Conservation (phyloP, 2,888 invertebrate genomes). For the Leucozona laternaria region DNA sequence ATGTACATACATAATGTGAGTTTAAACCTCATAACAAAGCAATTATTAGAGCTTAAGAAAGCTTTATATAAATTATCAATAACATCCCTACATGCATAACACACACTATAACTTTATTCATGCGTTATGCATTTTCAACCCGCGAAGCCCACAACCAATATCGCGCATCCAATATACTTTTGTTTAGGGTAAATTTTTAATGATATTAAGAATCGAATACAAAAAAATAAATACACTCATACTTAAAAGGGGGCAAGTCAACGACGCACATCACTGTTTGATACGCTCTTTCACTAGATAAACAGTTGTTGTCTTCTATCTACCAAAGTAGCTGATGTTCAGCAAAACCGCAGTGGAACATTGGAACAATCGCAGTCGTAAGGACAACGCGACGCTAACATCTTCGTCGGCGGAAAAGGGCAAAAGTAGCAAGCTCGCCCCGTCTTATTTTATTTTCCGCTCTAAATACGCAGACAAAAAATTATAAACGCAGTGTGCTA, state of each 20-base stretch:
- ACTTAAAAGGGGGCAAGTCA: background rate
- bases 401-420: background rate
- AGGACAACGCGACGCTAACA: background rate
- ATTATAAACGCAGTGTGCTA: constrained; percentile 1
- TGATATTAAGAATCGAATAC: constrained; percentile 1
- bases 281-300: constrained; percentile 3
- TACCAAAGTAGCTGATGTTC: background rate
- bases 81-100: background rate
- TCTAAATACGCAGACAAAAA: constrained; percentile 60
- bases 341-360: constrained; percentile 12
- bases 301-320: background rate
- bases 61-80: constrained; percentile 22
- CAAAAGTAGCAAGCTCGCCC: background rate
- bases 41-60: constrained; percentile 57
- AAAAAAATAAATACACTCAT: background rate
- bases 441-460: constrained; percentile 48
- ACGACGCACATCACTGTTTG: background rate
- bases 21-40: constrained; percentile 37
- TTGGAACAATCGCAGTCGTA: no score
- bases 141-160: background rate
- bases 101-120: constrained; percentile 10
- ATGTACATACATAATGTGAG: no score
- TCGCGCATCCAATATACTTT: background rate
- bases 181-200: background rate
- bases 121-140: constrained; percentile 32